phyloP scores from a whole-genome alignment of 2,797 vertebrate genomes.

The Merluccius polli region DNA sequence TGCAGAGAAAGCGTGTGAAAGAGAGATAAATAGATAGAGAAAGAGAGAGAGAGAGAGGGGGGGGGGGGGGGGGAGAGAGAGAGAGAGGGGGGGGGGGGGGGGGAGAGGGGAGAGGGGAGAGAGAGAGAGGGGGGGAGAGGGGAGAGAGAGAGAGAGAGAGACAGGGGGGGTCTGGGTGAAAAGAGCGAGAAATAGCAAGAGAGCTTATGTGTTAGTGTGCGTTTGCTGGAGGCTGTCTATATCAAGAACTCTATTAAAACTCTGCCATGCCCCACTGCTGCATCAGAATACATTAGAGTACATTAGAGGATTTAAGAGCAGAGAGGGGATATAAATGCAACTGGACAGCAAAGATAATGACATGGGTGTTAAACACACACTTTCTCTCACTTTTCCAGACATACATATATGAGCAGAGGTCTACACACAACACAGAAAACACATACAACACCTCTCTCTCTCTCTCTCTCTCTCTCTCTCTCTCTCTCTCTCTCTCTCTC shows the following conservation, averaged over 20 bases:
- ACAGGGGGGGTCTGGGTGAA: constrained; percentile 18
- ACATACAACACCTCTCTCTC: constrained; percentile 20
- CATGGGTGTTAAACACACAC: constrained; percentile 32
- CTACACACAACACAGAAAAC: neutral
- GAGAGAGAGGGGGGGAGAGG: neutral
- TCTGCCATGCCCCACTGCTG: constrained; percentile 49
- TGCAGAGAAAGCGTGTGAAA: neutral
- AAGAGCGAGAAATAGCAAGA: constrained; percentile 22
- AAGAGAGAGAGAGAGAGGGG: constrained; percentile 8
- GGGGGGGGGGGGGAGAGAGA: constrained; percentile 5
- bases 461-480: constrained; percentile 1
- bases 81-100: constrained; percentile 19
- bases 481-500: constrained; percentile 15
- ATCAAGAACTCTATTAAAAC: constrained; percentile 66
- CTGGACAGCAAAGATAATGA: constrained; percentile 61
- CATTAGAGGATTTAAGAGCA: constrained; percentile 70
- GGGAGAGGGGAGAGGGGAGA: constrained; percentile 24
- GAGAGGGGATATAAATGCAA: constrained; percentile 63
- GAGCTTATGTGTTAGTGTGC: constrained; percentile 25
- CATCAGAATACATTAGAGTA: constrained; percentile 72
- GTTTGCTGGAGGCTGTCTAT: constrained; percentile 53
- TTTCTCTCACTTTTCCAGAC: constrained; percentile 6
- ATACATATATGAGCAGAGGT: neutral
- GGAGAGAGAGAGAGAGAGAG: neutral
- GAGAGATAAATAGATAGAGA: neutral